Conservation (phyloP, 2,113 vertebrate species). For the Sturnira hondurensis region DNA sequence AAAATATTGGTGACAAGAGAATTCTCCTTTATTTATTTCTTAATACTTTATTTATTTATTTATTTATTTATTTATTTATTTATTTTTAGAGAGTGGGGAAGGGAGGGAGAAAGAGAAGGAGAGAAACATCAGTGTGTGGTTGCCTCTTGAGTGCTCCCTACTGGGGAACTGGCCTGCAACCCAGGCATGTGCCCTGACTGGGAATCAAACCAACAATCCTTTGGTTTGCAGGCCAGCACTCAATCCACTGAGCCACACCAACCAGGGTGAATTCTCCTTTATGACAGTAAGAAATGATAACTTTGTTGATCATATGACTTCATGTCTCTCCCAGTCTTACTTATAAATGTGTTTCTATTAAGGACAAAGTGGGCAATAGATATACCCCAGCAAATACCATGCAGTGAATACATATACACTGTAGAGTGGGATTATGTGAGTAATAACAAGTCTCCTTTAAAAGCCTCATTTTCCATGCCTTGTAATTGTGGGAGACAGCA, state of each 20-base stretch:
- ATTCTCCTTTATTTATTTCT: not conserved
- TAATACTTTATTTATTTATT: too few relatives aligned
- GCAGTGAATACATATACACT: not conserved
- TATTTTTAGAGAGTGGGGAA: too few relatives aligned
- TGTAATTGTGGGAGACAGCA: not conserved
- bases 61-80: too few relatives aligned
- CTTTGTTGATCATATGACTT: not conserved
- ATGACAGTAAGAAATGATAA: not conserved
- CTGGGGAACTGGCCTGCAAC: too few relatives aligned
- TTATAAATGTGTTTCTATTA: not conserved
- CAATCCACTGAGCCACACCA: too few relatives aligned
- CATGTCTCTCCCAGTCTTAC: not conserved
- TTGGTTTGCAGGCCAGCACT: too few relatives aligned
- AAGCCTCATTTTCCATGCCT: not conserved
- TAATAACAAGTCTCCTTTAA: not conserved
- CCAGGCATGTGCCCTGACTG: too few relatives aligned
- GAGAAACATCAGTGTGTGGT: too few relatives aligned
- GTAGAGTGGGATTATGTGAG: not conserved
- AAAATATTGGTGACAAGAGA: not conserved
- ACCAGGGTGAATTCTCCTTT: not conserved
- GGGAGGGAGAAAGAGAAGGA: too few relatives aligned
- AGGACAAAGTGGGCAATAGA: not conserved
- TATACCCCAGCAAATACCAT: not conserved
- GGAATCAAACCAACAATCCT: too few relatives aligned
- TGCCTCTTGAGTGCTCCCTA: too few relatives aligned